Evolutionary conservation across 2,888 invertebrate genomes (phyloP).

Genomic region (Pachydiplax longipennis): DNA sequence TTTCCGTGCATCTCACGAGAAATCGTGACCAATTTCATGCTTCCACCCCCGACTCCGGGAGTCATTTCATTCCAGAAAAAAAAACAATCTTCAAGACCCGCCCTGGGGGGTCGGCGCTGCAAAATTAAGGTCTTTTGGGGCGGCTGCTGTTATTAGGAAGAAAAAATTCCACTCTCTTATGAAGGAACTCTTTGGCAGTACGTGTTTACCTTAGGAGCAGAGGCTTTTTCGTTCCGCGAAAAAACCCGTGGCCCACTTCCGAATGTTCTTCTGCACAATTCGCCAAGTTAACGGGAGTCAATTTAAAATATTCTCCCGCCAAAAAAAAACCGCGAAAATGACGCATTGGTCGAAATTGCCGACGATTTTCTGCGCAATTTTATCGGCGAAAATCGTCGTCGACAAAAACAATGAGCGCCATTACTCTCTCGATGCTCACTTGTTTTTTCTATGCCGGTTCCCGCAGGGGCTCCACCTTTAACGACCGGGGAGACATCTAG

Average conservation of each 20-base stretch:
- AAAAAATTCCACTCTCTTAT: neutral
- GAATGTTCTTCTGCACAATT: neutral
- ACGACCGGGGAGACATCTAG: slow-evolving; percentile 16
- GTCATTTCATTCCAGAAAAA: neutral
- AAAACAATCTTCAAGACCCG: neutral
- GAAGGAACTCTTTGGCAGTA: neutral
- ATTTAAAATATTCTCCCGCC: neutral
- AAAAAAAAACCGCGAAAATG: slow-evolving; percentile 10
- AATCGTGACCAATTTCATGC: no score
- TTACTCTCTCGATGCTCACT: neutral
- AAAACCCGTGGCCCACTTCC: neutral
- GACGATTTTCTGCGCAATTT: slow-evolving; percentile 19
- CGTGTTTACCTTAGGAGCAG: neutral
- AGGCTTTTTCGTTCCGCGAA: neutral
- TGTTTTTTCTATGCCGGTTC: neutral
- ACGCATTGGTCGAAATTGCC: slow-evolving; percentile 2
- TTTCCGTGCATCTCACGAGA: no score
- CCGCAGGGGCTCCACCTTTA: neutral
- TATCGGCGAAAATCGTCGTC: no score
- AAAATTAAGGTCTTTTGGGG: neutral
- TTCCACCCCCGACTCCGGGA: no score
- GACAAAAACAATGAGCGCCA: neutral
- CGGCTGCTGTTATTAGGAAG: neutral
- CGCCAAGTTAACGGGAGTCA: neutral
- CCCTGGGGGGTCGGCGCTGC: neutral